Evolutionary conservation across 2,797 vertebrate genomes (phyloP).

Genomic region (Lacerta agilis): DNA sequence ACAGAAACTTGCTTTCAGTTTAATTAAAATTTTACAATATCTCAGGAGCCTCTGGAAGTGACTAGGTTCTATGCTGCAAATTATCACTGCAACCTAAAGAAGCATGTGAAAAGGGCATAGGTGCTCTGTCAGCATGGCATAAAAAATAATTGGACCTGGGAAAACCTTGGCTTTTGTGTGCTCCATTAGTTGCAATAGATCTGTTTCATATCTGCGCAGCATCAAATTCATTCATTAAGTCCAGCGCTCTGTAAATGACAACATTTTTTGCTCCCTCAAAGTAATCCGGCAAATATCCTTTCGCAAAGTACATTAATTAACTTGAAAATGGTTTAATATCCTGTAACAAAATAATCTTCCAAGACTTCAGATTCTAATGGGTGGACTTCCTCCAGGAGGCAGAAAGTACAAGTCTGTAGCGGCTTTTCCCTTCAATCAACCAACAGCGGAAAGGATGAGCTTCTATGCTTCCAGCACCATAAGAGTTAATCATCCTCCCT

Average conservation of each 20-base stretch:
- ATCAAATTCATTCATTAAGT: neutral
- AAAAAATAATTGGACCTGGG: neutral
- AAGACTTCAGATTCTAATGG: neutral
- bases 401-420: neutral
- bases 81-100: neutral
- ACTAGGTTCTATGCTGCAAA: neutral
- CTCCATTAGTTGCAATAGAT: neutral
- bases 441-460: neutral
- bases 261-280: neutral
- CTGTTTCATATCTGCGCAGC: neutral
- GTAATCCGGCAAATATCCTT: neutral
- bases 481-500: accelerated
- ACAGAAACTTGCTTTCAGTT: neutral
- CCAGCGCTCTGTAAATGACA: neutral
- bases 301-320: neutral
- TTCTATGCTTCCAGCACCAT: neutral
- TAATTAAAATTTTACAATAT: neutral
- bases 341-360: neutral
- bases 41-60: neutral
- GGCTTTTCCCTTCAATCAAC: neutral
- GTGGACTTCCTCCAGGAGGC: neutral
- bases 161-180: neutral
- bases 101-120: neutral
- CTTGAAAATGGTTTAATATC: neutral
- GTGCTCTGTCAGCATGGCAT: neutral